These are phyloP conservation scores for Sylvicola cinctus DNA, from an alignment of 2,888 invertebrate species.

Conservation along the genomic window DNA sequence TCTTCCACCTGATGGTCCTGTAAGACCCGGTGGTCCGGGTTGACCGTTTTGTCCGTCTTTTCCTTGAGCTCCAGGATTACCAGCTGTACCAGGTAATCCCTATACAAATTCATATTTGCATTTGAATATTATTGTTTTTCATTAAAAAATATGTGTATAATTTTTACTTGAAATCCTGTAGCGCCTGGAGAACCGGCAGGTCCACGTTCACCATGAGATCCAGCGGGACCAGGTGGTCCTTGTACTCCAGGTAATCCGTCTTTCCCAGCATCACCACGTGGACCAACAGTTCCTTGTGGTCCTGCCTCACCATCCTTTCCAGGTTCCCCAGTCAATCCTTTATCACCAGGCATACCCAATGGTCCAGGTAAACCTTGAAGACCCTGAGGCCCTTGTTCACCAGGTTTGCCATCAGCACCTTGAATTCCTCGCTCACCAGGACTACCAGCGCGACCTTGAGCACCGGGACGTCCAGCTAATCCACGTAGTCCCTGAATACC, in stretches of 20 bases:
- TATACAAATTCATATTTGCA: constrained; percentile 12
- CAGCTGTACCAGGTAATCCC: constrained; percentile 55
- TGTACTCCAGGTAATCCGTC: constrained; percentile 55
- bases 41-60: constrained; percentile 60
- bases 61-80: constrained; percentile 51
- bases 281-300: constrained; percentile 32
- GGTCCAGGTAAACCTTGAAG: constrained; percentile 58
- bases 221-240: constrained; percentile 50
- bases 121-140: too few species aligned
- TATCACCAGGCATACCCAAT: constrained; percentile 43
- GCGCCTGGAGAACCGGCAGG: constrained; percentile 55
- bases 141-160: background rate
- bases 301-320: constrained; percentile 43
- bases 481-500: constrained; percentile 39
- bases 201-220: constrained; percentile 55
- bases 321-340: constrained; percentile 42
- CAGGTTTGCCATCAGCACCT: constrained; percentile 70
- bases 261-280: constrained; percentile 52
- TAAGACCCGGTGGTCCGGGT: constrained; percentile 40
- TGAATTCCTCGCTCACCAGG: constrained; percentile 53
- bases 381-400: constrained; percentile 63
- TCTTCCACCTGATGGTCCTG: constrained; percentile 37
- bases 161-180: constrained; percentile 53
- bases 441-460: constrained; percentile 45
- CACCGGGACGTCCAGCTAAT: constrained; percentile 44